phyloP scores from a whole-genome alignment of 2,797 vertebrate genomes.

The Enteromius viviparus region DNA sequence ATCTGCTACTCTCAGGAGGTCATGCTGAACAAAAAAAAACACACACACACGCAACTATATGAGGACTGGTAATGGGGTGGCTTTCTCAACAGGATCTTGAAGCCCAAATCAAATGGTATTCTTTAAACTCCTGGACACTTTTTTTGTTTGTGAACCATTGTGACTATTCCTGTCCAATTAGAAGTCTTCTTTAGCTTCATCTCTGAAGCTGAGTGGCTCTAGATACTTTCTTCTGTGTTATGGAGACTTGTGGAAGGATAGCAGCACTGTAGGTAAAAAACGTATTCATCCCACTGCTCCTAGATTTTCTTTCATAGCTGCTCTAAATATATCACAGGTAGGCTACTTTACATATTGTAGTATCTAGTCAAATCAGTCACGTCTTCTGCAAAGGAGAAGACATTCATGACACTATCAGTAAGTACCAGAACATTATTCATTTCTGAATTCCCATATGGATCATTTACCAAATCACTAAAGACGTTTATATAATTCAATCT shows the following conservation, averaged over 20 bases:
- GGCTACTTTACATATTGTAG: neutral
- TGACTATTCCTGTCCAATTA: constrained; percentile 26
- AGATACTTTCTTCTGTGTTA: constrained; percentile 28
- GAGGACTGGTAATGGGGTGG: constrained; percentile 12
- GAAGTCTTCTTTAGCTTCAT: constrained; percentile 19
- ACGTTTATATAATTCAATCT: neutral
- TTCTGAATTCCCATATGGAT: neutral
- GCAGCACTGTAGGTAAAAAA: constrained; percentile 23
- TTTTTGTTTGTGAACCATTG: constrained; percentile 23
- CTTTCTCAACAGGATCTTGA: neutral
- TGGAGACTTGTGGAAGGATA: constrained; percentile 9
- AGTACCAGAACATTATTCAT: neutral
- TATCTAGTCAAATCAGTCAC: neutral
- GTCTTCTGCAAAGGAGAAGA: neutral
- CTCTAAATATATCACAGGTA: neutral
- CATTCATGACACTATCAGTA: neutral
- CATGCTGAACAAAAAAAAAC: constrained; percentile 14
- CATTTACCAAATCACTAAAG: constrained; percentile 9
- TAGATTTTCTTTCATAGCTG: neutral
- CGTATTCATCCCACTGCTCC: neutral
- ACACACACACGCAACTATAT: neutral
- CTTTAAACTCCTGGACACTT: constrained; percentile 9
- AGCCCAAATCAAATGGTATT: constrained; percentile 27
- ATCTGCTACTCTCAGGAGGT: constrained; percentile 39
- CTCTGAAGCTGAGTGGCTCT: constrained; percentile 12